A percentile compares a stretch with the other conserved stretches of the same genome.
These are phyloP conservation scores for Ctenopoma kingsleyae DNA, from an alignment of 2,797 vertebrate genomes.

Conservation along the genomic window DNA sequence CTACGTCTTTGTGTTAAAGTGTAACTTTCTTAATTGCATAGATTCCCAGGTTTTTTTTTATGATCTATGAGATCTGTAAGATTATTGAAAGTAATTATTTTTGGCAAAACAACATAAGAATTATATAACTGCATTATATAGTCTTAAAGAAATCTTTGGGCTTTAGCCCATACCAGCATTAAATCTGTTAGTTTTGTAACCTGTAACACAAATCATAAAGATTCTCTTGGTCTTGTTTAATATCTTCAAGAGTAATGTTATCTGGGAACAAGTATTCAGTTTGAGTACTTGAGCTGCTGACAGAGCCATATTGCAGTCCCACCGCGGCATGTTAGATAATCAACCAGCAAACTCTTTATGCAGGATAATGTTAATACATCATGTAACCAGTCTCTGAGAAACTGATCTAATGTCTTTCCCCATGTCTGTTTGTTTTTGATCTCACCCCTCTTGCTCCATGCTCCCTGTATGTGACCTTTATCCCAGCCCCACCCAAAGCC, in stretches of 20 bases:
- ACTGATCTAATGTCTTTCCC: constrained; percentile 34
- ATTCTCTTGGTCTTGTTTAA: neutral
- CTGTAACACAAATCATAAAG: neutral
- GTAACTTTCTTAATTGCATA: too few species aligned
- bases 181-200: neutral
- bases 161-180: neutral
- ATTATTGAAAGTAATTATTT: neutral
- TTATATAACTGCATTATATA: too few species aligned
- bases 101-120: neutral
- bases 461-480: constrained; percentile 68
- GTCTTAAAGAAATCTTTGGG: neutral
- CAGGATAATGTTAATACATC: constrained; percentile 4
- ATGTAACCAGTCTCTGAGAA: constrained; percentile 45
- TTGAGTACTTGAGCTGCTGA: neutral
- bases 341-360: neutral
- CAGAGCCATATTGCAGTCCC: neutral
- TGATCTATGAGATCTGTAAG: too few species aligned
- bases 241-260: neutral
- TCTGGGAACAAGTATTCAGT: neutral
- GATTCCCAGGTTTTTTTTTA: too few species aligned
- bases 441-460: constrained; percentile 45
- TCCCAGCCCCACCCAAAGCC: constrained; percentile 69
- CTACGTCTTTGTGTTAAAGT: too few species aligned
- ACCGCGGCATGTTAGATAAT: neutral
- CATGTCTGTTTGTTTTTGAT: constrained; percentile 73